Conservation (phyloP, 2,113 vertebrate genomes). For the Petaurus breviceps region DNA sequence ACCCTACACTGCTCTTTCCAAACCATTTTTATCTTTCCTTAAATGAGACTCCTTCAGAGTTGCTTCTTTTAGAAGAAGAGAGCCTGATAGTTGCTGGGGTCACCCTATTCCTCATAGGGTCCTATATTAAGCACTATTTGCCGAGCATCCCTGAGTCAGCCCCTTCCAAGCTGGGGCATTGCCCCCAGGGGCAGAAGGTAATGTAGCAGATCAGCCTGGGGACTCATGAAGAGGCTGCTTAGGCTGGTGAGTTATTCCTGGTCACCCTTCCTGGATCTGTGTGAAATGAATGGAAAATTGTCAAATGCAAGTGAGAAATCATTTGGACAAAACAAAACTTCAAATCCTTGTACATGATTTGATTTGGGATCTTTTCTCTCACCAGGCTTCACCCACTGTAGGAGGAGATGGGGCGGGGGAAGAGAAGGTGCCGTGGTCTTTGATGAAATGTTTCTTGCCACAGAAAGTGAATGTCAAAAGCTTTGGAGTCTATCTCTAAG, state of each 20-base stretch:
- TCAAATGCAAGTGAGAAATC: neutral
- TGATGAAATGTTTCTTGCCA: neutral
- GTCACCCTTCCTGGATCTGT: neutral
- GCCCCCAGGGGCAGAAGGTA: neutral
- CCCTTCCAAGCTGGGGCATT: neutral
- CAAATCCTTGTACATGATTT: neutral
- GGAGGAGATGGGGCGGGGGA: neutral
- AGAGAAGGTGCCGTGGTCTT: accelerated
- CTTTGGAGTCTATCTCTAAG: neutral
- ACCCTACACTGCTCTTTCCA: neutral
- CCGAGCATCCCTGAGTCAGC: neutral
- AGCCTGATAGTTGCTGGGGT: neutral
- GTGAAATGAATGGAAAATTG: neutral
- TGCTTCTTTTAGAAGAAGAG: neutral
- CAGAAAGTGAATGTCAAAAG: neutral
- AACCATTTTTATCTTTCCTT: neutral
- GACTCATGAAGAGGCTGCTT: neutral
- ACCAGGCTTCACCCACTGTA: neutral
- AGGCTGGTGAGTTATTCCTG: neutral
- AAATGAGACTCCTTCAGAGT: neutral
- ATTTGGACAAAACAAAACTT: neutral
- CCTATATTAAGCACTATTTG: neutral
- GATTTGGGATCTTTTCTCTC: accelerated
- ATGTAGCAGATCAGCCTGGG: neutral
- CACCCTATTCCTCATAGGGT: neutral